These are phyloP conservation scores for Coelinius sp. DNA, from an alignment of 2,888 invertebrate genomes.

Conservation along the genomic window DNA sequence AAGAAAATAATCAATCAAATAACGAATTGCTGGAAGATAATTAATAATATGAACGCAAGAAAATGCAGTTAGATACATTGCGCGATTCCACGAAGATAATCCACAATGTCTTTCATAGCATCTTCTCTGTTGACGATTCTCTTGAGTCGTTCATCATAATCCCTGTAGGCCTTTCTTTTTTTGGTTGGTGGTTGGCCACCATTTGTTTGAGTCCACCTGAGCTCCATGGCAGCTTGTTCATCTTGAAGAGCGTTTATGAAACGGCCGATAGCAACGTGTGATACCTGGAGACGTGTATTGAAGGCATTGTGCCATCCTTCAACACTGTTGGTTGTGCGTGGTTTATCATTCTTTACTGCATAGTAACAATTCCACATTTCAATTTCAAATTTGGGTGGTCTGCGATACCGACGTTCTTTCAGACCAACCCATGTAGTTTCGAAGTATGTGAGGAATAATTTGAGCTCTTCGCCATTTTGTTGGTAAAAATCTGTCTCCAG, in stretches of 20 bases:
- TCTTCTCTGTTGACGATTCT: too few species aligned
- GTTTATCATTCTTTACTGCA: slow-evolving; percentile 24
- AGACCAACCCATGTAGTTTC: background rate
- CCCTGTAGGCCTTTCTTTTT: background rate
- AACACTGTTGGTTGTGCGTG: background rate
- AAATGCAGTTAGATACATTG: too few species aligned
- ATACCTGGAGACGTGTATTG: background rate
- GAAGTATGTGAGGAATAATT: background rate
- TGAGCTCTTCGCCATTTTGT: background rate
- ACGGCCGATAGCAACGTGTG: background rate
- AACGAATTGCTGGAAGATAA: too few species aligned
- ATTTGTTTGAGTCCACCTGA: background rate
- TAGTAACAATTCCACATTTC: slow-evolving; percentile 30
- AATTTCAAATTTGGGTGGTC: background rate
- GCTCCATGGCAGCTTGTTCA: background rate
- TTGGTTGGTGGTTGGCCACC: background rate
- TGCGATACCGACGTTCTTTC: background rate
- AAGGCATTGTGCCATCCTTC: background rate
- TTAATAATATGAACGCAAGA: too few species aligned
- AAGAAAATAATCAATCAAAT: too few species aligned
- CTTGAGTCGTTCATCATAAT: background rate
- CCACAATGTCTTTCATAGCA: too few species aligned
- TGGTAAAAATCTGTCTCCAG: background rate
- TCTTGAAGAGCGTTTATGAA: background rate
- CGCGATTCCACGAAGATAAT: too few species aligned